Base-by-base conservation (phyloP, 2,888 invertebrate species). In the Drosophila diplacantha region DNA sequence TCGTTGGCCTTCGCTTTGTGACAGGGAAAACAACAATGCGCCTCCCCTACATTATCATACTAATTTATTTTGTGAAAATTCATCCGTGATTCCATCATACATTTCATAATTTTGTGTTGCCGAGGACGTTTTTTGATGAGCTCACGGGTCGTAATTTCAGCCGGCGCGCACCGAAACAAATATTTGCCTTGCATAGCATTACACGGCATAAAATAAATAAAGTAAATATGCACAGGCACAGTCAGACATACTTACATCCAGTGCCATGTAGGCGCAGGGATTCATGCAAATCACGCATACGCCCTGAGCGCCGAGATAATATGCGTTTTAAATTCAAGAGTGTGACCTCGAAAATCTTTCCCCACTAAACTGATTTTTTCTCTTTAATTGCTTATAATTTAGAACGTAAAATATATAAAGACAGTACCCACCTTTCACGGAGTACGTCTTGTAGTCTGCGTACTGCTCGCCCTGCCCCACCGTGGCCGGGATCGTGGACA, bases 401-500 rank as follows among this genome's bases (percentile, higher is more conserved):
- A 38, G 20, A 3, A 20, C 20, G 7, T 14, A 8, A 20, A 14
- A 5, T 12, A 16, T 5, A 4, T 26, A 43, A n/a, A 12, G 9
- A 9, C 11, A 41, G 12, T 12, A 84, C 91, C 91, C 88, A 94
- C 95, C 93, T 85, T 91, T 91, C 54, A 93, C 93, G 37, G 93
- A 93, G 81, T 92, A 92, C 72, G 92, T 93, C 85, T 92, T 92
- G 72, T 92, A 90, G 85, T 95, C 94, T 51, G 94, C 94, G 83
- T 92, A 95, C 73, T 92, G 90, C 76, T 93, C 93, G 55, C 92
- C 92, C 35, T 92, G 91, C 16, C 91, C 92, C 20, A 93, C 91
- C 73, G 93, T 93, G 60, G 93, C 92, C 1, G 95, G 95, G 74
- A 95, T 95, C 50, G 95, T 94, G 37, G 94, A 91, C 66, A 93